Conservation (phyloP, 2,888 invertebrate species). For the Harmothoe impar region DNA sequence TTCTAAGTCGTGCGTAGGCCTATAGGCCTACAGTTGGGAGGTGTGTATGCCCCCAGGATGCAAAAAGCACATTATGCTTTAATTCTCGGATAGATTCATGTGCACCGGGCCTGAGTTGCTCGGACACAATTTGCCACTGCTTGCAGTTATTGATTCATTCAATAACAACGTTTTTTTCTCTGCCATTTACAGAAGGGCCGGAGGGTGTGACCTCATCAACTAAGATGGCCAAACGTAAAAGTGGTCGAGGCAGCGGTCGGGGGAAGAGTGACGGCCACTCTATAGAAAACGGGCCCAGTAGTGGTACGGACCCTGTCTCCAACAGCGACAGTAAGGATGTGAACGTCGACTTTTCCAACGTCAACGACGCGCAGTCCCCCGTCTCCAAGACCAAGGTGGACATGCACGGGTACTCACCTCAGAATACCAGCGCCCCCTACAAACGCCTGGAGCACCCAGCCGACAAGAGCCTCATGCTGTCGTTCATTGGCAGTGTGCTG, state of each 20-base stretch:
- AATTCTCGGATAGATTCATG: too few relatives aligned
- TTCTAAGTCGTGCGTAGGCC: too few relatives aligned
- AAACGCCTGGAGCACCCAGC: constrained; percentile 83
- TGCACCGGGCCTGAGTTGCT: too few relatives aligned
- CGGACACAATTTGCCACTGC: too few relatives aligned
- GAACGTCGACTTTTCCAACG: constrained; percentile 57
- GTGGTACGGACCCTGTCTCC: constrained; percentile 32
- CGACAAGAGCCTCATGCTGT: constrained; percentile 81
- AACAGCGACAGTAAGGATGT: constrained; percentile 56
- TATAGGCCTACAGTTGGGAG: too few relatives aligned
- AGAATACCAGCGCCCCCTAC: constrained; percentile 78
- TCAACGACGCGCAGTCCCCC: neutral
- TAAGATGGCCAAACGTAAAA: neutral
- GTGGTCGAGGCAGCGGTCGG: neutral
- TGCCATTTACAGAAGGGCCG: neutral
- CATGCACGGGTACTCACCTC: neutral
- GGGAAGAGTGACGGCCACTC: neutral
- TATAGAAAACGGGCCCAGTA: constrained; percentile 42
- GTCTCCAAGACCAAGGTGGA: constrained; percentile 20
- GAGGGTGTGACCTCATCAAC: neutral
- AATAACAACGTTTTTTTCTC: too few relatives aligned
- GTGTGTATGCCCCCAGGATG: too few relatives aligned
- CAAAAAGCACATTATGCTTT: too few relatives aligned
- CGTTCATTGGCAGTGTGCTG: constrained; percentile 75
- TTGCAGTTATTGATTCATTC: too few relatives aligned